Evolutionary conservation across 2,113 vertebrate genomes (phyloP), one percentile per base, ranked within the genome.

Genomic region (Maylandia zebra): DNA sequence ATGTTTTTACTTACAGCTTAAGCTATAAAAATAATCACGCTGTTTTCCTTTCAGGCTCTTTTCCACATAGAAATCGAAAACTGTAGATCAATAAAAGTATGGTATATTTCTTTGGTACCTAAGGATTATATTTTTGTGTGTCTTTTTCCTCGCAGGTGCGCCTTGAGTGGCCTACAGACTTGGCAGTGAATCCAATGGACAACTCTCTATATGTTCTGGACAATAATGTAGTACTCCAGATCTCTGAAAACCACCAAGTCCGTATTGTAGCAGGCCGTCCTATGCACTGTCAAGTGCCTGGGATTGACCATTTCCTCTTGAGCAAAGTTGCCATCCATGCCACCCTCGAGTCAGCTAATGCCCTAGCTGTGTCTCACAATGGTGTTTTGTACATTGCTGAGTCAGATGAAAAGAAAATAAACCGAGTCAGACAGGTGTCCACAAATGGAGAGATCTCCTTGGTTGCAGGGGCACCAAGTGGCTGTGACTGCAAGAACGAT

Each of bases 261-360:
- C 98, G 98, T 83, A 98, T 99, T 0, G 97, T 99, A 8, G 98
- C 98, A 0, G 99, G 99, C 5, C 96, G 98, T 8, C 99, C 99
- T 10, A 99, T 99, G 98, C 99, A 99, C 91, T 99, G 99, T 95
- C 98, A 99, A 93, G 99, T 99, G 12, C 99, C 99, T 0, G 99
- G 99, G 81, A 98, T 99, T 6, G 98, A 99, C 91, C 98, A 99
- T 92, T 99, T 99, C 86, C 97, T 99, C 45, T 96, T 99, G 86
- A 98, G 98, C 94, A 98, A 98, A 92, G 98, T 99, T 55, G 98
- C 98, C 17, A 95, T 98, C 86, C 98, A 99, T 0, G 98, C 98
- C 34, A 99, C 99, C 0, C 94, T 99, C 90, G 98, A 99, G 93
- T 99, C 99, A 0, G 98, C 99, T 69, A 98, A 98, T 0, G 98